These are phyloP conservation scores for Chaetoderma sp. DNA, from an alignment of 2,888 invertebrate species.

Conservation along the genomic window DNA sequence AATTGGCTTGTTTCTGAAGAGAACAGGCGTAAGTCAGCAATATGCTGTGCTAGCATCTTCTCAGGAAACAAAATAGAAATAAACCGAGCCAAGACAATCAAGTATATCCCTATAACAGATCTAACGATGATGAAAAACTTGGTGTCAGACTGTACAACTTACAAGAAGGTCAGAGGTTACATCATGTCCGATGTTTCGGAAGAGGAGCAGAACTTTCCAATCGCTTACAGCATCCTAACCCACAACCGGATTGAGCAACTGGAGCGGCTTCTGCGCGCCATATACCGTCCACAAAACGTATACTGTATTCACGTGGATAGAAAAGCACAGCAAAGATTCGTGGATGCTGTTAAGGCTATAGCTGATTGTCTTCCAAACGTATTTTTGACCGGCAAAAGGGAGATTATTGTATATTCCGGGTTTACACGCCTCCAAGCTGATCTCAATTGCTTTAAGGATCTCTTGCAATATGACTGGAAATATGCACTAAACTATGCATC, in stretches of 20 bases:
- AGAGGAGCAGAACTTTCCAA: slow-evolving; percentile 50
- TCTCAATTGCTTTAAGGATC: slow-evolving; percentile 52
- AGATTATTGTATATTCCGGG: slow-evolving; percentile 48
- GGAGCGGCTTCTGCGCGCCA: slow-evolving; percentile 53
- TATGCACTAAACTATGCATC: slow-evolving; percentile 61
- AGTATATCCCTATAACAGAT: too few species aligned
- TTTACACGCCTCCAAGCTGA: slow-evolving; percentile 52
- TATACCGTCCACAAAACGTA: slow-evolving; percentile 64
- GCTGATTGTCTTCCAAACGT: slow-evolving; percentile 61
- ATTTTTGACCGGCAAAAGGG: slow-evolving; percentile 52
- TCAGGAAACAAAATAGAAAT: too few species aligned
- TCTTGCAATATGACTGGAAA: slow-evolving; percentile 44
- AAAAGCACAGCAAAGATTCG: slow-evolving; percentile 40
- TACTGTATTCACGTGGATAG: slow-evolving; percentile 66
- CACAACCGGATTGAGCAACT: slow-evolving; percentile 57
- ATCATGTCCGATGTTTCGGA: neutral
- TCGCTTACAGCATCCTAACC: slow-evolving; percentile 60
- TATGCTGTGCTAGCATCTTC: too few species aligned
- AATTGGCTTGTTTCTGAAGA: too few species aligned
- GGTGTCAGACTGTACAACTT: neutral
- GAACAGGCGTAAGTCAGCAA: too few species aligned
- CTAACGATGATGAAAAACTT: too few species aligned
- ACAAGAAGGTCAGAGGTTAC: neutral
- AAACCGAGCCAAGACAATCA: too few species aligned
- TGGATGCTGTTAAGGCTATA: slow-evolving; percentile 41